Conservation (phyloP, 2,113 vertebrate genomes). For the Mystacornis crossleyi region DNA sequence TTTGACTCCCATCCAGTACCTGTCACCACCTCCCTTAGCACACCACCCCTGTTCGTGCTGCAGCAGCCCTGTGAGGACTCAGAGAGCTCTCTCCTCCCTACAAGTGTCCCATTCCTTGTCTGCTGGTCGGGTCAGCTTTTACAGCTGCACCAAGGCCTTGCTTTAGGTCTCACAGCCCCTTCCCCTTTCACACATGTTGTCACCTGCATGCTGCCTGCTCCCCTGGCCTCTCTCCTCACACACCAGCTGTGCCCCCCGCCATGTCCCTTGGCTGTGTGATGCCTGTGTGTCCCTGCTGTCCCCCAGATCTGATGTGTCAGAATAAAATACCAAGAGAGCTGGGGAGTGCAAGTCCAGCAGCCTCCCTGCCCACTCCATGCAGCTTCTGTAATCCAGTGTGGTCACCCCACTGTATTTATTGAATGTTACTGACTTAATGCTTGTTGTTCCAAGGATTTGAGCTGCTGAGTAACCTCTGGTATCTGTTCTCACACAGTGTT, state of each 20-base stretch:
- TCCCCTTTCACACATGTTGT: background rate
- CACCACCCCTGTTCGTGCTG: background rate
- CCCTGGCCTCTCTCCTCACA: background rate
- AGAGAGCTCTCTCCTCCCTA: background rate
- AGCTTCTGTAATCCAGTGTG: background rate
- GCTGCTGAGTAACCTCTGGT: background rate
- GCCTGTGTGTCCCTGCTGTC: background rate
- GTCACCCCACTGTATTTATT: fast-evolving
- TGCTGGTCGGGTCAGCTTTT: background rate
- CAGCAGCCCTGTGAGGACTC: background rate
- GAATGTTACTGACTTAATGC: background rate
- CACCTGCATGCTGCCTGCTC: background rate
- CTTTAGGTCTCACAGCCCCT: background rate
- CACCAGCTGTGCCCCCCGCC: fast-evolving
- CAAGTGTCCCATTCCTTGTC: fast-evolving
- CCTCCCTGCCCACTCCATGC: background rate
- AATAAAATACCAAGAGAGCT: background rate
- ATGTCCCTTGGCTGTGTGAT: background rate
- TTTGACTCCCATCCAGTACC: background rate
- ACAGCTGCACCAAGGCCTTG: background rate
- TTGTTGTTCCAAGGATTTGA: background rate
- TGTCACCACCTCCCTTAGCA: background rate
- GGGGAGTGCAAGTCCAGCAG: background rate
- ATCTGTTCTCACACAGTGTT: constrained; percentile 78
- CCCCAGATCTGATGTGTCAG: background rate